Percentiles rank a stretch among this genome's conserved stretches.
Evolutionary conservation across 2,113 vertebrate species (phyloP).

Genomic region (Eretmochelys imbricata): DNA sequence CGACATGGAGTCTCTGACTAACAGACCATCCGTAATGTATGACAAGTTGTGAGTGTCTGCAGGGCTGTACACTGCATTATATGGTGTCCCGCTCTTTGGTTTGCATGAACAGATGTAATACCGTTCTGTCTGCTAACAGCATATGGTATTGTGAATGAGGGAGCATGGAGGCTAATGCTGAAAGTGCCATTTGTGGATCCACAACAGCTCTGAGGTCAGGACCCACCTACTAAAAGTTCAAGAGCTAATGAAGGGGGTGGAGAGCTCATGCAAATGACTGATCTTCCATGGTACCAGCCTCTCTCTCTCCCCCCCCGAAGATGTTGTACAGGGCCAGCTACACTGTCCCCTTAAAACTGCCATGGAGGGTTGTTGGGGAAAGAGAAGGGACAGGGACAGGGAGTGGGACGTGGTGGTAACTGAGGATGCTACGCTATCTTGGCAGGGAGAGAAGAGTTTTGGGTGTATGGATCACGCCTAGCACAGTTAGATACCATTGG

Average conservation of each 20-base stretch:
- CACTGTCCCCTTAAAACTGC: not conserved
- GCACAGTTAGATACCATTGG: not conserved
- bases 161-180: not conserved
- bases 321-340: not conserved
- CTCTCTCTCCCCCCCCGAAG: not conserved
- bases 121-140: not conserved
- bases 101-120: not conserved
- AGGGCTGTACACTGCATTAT: rapidly evolving
- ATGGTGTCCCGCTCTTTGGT: not conserved
- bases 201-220: not conserved
- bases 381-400: rapidly evolving
- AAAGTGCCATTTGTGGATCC: not conserved
- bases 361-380: not conserved
- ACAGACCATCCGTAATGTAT: not conserved
- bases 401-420: not conserved
- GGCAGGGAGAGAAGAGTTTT: not conserved
- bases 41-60: not conserved
- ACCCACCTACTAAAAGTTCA: not conserved
- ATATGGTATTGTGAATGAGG: not conserved
- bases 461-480: not conserved
- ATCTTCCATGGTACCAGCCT: not conserved
- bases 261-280: not conserved
- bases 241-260: not conserved
- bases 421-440: not conserved
- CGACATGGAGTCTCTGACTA: not conserved